Base-by-base conservation (phyloP, 2,797 vertebrate genomes). In the Hybognathus amarus region DNA sequence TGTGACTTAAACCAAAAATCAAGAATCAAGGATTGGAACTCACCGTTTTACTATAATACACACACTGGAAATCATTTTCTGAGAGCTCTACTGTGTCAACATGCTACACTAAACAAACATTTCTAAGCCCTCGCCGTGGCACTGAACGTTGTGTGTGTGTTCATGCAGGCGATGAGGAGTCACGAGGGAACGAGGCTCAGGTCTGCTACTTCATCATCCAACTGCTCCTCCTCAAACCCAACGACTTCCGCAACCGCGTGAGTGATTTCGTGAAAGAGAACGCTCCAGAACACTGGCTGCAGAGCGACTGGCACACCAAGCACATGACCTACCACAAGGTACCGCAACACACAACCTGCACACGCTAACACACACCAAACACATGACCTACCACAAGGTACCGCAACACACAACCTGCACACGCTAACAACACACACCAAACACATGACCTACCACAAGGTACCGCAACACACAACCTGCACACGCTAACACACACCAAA, bases 141-240 rank as follows among this genome's bases (percentile, higher is more conserved):
- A 22, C 12, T 50, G 30, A 75, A n/a, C 9, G 4, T 20, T 56
- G 45, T 54, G 61, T 80, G 30, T 54, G 30, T 54, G 13, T 33
- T 75, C 52, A 56, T 30, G 0, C 88, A 99, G 98, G 98, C 98
- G 1, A 98, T 99, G 97, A 96, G 98, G 8, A 99, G 98, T 91
- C 98, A 99, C 12, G 98, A 99, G 92, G 97, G 85, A 99, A 99
- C 52, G 98, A 99, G 93, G 98, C 98, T 38, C 98, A 99, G 90
- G 98, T 99, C 64, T 99, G 98, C 90, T 99, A 99, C 92, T 99
- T 99, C 94, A 99, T 99, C 89, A 99, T 99, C 92, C 98, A 99
- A 22, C 94, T 99, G 86, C 96, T 99, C 27, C 93, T 99, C 82
- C 95, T 99, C 84, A 99, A 99, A 91, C 97, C 98, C 73, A 99